Evolutionary conservation across 2,797 vertebrate genomes (phyloP), one percentile per base, ranked within the genome.

Genomic region (Netta rufina): DNA sequence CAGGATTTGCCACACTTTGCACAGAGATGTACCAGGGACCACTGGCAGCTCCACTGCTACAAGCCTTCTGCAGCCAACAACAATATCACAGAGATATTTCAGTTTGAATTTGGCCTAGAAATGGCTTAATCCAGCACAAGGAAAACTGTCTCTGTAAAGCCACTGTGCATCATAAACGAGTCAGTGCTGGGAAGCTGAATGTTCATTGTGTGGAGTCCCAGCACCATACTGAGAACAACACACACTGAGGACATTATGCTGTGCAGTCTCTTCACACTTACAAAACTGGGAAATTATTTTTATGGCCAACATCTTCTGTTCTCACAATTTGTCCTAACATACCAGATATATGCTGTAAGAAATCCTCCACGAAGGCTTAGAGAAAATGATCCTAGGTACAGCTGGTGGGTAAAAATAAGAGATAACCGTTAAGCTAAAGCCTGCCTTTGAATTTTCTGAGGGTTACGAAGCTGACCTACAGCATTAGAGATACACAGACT

Each of bases 251-350:
- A 83, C 62, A 67, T 73, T 78, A 41, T n/a, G 76, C 60, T 88
- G 79, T 86, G 61, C 2, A 10, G 28, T 74, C 39, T 81, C 71
- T 73, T 90, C 87, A 84, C 61, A 61, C 65, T 81, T 73, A 81
- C 0, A 90, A 86, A 89, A 81, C 56, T 61, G 84, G 80, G 71
- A 93, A 91, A 91, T 93, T 82, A 82, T 79, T 93, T 91, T 88
- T 91, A 91, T 61, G 87, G 71, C 28, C 33, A 91, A 77, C 53
- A 65, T 93, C 54, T 92, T 89, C 79, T 89, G 66, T 69, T 89
- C 41, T 66, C 85, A 90, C 49, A 61, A 33, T 80, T 65, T 74
- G 33, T 65, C 36, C 92, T 65, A 57, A 74, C 49, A 47, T 51
- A 70, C 32, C 28, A 88, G 39, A 66, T 28, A 90, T 0, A 28